A percentile compares a stretch with the other conserved stretches of the same genome.
Conservation (phyloP, 2,113 vertebrate genomes). For the Gambusia affinis region DNA sequence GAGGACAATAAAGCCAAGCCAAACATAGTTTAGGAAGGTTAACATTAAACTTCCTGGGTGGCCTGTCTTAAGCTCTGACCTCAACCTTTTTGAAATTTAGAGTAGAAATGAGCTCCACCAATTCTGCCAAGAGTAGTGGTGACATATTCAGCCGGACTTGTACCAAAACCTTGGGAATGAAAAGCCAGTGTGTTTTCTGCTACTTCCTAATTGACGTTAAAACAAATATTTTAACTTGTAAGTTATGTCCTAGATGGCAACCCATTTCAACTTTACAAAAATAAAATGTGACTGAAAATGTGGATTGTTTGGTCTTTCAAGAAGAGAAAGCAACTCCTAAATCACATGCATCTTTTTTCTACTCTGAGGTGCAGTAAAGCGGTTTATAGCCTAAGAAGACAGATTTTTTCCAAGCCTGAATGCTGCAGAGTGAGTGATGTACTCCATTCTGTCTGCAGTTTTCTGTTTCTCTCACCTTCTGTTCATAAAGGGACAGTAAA, state of each 20-base stretch:
- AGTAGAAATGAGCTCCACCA: neutral
- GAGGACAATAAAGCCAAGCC: neutral
- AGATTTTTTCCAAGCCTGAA: constrained; percentile 9
- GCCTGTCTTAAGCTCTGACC: neutral
- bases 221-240: neutral
- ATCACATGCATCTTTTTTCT: constrained; percentile 16
- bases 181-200: neutral
- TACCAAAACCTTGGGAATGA: neutral
- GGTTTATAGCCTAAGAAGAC: constrained; percentile 17
- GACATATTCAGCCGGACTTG: neutral
- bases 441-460: constrained; percentile 19
- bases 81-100: neutral
- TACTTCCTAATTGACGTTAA: neutral
- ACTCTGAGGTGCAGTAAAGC: constrained; percentile 12
- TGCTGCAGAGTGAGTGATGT: neutral
- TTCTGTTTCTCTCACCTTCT: constrained; percentile 5
- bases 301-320: neutral
- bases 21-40: neutral
- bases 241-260: neutral
- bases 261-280: too few species aligned
- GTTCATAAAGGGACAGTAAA: constrained; percentile 18
- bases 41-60: neutral
- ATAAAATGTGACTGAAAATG: neutral
- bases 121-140: neutral
- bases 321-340: neutral